These are phyloP conservation scores for Mythimna vitellina DNA, from an alignment of 2,888 invertebrate genomes.

Conservation along the genomic window DNA sequence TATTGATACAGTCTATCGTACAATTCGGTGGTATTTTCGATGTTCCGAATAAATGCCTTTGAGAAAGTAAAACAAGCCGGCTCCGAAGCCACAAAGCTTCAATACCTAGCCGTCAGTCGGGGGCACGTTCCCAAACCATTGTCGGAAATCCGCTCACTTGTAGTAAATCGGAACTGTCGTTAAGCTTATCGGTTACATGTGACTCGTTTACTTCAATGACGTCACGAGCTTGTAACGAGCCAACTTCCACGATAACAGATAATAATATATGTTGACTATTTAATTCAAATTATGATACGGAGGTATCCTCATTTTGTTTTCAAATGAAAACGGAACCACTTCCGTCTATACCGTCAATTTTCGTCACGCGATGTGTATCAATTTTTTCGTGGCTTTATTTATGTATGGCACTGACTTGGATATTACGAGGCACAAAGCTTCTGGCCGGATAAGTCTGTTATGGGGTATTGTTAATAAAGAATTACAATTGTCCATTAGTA, in stretches of 20 bases:
- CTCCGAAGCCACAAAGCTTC: slow-evolving; percentile 46
- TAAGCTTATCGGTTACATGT: slow-evolving; percentile 78
- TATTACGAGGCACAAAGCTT: slow-evolving; percentile 24
- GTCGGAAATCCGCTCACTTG: slow-evolving; percentile 68
- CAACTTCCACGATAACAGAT: slow-evolving; percentile 71
- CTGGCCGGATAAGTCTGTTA: not conserved
- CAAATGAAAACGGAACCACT: slow-evolving; percentile 25
- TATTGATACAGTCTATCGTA: slow-evolving; percentile 18
- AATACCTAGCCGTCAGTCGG: slow-evolving; percentile 40
- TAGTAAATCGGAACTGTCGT: slow-evolving; percentile 78
- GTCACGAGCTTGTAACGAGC: slow-evolving; percentile 72
- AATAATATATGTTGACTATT: slow-evolving; percentile 66
- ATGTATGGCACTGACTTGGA: slow-evolving; percentile 51
- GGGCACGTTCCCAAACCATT: slow-evolving; percentile 70
- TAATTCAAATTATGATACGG: slow-evolving; percentile 57
- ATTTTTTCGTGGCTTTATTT: slow-evolving; percentile 46
- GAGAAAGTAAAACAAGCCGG: slow-evolving; percentile 50
- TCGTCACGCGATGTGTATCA: slow-evolving; percentile 57
- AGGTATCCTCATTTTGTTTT: slow-evolving; percentile 48
- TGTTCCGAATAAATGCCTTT: slow-evolving; percentile 18
- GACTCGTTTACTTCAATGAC: slow-evolving; percentile 69
- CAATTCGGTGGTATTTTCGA: slow-evolving; percentile 18
- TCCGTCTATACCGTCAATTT: slow-evolving; percentile 41
- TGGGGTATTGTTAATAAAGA: slow-evolving; percentile 9
- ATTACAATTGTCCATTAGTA: not conserved